Conservation (phyloP, 2,797 vertebrate genomes). For the Neoniphon sammara region DNA sequence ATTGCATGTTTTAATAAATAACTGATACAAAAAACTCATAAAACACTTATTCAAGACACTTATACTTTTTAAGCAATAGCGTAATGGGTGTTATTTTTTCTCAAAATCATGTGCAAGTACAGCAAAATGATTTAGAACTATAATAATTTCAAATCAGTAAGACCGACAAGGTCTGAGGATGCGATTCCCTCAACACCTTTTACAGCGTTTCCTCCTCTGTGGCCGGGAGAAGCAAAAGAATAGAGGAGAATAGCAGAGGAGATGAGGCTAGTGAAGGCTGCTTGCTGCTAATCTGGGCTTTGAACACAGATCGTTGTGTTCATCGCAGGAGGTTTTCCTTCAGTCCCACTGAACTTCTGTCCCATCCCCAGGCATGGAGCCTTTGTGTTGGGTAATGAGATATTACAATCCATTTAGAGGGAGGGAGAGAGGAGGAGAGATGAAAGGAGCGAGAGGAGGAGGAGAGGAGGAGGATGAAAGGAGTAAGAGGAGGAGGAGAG, state of each 20-base stretch:
- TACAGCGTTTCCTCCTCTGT: constrained; percentile 9
- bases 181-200: constrained; percentile 4
- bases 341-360: constrained; percentile 64
- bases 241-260: constrained; percentile 19
- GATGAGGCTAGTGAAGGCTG: constrained; percentile 45
- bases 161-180: not conserved
- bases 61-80: not conserved
- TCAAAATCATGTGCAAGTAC: not conserved
- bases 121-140: not conserved
- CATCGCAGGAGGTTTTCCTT: constrained; percentile 57
- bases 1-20: not conserved
- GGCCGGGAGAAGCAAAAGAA: constrained; percentile 10
- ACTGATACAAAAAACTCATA: not conserved
- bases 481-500: constrained; percentile 2
- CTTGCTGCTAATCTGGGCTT: constrained; percentile 66
- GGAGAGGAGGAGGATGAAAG: constrained; percentile 15
- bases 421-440: constrained; percentile 44
- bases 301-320: constrained; percentile 68
- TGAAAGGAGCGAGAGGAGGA: constrained; percentile 5
- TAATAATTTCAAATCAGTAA: not conserved
- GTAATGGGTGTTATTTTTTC: no score
- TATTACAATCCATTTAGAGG: constrained; percentile 67
- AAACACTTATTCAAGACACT: not conserved
- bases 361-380: constrained; percentile 50
- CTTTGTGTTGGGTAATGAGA: constrained; percentile 75